Conservation (phyloP, 2,797 vertebrate species). For the Notolepis coatsorum region DNA sequence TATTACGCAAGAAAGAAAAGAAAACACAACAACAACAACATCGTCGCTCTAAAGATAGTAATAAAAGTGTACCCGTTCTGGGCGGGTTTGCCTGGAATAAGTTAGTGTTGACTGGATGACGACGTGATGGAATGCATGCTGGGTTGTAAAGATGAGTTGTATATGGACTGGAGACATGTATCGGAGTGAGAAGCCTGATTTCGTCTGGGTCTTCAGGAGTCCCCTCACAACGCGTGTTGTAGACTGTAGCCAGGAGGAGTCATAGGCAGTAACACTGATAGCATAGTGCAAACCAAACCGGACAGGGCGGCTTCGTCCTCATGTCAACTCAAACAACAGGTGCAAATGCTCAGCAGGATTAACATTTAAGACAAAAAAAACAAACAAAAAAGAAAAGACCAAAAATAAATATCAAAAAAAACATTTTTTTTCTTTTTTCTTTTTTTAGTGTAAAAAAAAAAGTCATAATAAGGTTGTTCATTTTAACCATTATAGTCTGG, state of each 20-base stretch:
- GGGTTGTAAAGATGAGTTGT: constrained; percentile 39
- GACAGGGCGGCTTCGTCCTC: constrained; percentile 89
- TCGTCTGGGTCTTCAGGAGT: constrained; percentile 55
- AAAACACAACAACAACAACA: too few relatives aligned
- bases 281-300: constrained; percentile 99
- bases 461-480: constrained; percentile 96
- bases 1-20: constrained; percentile 68
- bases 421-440: constrained; percentile 76
- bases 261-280: constrained; percentile 99
- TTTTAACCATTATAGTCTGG: constrained; percentile 99
- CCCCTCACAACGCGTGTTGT: constrained; percentile 79
- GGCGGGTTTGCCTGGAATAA: constrained; percentile 36
- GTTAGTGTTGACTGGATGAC: constrained; percentile 50
- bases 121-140: constrained; percentile 66
- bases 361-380: constrained; percentile 88
- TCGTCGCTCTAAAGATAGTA: constrained; percentile 57
- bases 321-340: constrained; percentile 86
- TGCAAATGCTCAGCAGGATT: constrained; percentile 99
- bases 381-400: constrained; percentile 88
- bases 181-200: too few relatives aligned
- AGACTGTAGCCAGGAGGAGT: constrained; percentile 81
- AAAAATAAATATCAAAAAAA: constrained; percentile 99
- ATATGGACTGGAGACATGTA: constrained; percentile 37
- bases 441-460: constrained; percentile 99
- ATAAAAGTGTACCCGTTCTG: constrained; percentile 30